Evolutionary conservation across 2,888 invertebrate genomes (phyloP), one percentile per base, ranked within the genome.

Genomic region (Ischnura elegans): DNA sequence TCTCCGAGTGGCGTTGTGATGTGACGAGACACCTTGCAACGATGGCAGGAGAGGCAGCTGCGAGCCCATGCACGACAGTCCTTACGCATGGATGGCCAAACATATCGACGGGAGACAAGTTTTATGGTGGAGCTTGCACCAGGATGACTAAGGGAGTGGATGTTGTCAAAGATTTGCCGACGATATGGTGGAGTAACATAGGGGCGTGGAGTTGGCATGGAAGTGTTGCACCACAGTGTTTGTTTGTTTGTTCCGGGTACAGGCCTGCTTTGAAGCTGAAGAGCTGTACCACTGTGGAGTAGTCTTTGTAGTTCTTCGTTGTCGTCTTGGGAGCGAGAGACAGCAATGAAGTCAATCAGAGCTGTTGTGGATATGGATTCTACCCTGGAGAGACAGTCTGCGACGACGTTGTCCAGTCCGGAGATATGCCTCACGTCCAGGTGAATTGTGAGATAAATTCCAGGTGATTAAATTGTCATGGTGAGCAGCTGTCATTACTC

Each of bases 11-110:
- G 94, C 5, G 95, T 87, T 8, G 55, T 86, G 21, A 94, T 95
- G 94, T 95, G 95, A 8, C 95, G 94, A 1, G 94, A 94, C 0
- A 96, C 94, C 94, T 96, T 96, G 0, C 94, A 87, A 29, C 94
- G 93, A 93, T 96, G 96, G 93, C 95, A 96, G 0, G 66, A 46
- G 6, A 95, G 25, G 94, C 95, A 95, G n/a, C 93, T 85, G 93
- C 94, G 93, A 0, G 94, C 93, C 95, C 95, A 95, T 36, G 94
- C 47, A 25, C 93, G 93, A 46, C 95, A 94, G 87, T 95, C 95
- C 16, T 93, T 93, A 0, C 94, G 93, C 43, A 95, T 94, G 0
- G 42, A n/a, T 16, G 94, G 94, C 94, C 94, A 95, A 0, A 94
- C 93, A 66, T 85, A 95, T 0, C 66, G n/a, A 47, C 94, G 93